Percentiles rank a stretch among this genome's conserved stretches.
Conservation (phyloP, 2,888 invertebrate species). For the Hedychridium roseum region DNA sequence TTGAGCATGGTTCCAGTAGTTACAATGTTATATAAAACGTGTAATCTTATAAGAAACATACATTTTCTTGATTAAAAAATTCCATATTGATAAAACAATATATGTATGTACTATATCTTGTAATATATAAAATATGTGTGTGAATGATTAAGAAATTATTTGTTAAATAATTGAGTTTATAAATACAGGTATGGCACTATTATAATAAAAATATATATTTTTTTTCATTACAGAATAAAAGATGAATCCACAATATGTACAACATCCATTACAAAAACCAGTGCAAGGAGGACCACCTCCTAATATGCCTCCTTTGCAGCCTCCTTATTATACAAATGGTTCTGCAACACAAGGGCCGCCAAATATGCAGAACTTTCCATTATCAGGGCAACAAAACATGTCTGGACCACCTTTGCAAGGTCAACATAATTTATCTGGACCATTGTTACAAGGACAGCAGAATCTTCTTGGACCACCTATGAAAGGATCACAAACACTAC, state of each 20-base stretch:
- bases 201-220: background rate
- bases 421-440: slow-evolving; percentile 33
- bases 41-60: background rate
- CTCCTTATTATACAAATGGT: slow-evolving; percentile 47
- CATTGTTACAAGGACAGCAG: slow-evolving; percentile 35
- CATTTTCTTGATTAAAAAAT: background rate
- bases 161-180: too few relatives aligned
- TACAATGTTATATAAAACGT: too few relatives aligned
- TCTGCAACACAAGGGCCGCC: slow-evolving; percentile 36
- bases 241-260: slow-evolving; percentile 68
- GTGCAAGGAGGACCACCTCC: slow-evolving; percentile 39
- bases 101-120: background rate
- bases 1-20: too few relatives aligned
- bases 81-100: background rate
- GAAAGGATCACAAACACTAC: slow-evolving; percentile 16
- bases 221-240: slow-evolving; percentile 38
- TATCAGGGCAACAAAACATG: slow-evolving; percentile 20
- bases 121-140: too few relatives aligned
- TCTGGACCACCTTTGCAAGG: slow-evolving; percentile 23
- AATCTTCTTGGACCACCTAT: slow-evolving; percentile 21
- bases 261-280: slow-evolving; percentile 44
- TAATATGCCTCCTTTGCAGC: slow-evolving; percentile 39
- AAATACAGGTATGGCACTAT: background rate
- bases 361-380: slow-evolving; percentile 28
- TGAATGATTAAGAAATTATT: too few relatives aligned